Base-by-base conservation (phyloP, 1,140 invertebrate genomes). In the Pseudachorutes palmiensis region DNA sequence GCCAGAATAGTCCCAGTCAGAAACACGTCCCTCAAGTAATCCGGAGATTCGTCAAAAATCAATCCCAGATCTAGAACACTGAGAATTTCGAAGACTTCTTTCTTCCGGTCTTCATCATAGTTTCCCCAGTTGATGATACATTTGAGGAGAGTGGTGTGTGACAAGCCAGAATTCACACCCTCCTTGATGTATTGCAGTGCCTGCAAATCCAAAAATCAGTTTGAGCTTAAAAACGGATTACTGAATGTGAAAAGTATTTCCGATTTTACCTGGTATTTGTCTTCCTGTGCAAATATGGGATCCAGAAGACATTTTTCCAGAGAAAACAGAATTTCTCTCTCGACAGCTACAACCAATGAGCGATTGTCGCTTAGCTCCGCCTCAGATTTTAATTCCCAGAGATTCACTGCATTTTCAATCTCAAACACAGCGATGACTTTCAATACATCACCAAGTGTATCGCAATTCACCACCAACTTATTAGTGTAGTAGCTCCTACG, bases 381-480 rank as follows among this genome's bases (percentile, higher is more conserved):
- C 36, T 9, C 36, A 19, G 36, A 9, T 9, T 19, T 9, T 19
- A 45, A 19, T 9, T 9, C 9, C 36, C 36, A 45, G 36, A 9
- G 19, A 19, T 45, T 45, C 9, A 45, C 36, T 12, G 19, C 9
- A 9, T 19, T 45, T 19, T 45, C 36, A 19, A 45, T 45, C 19
- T 45, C 36, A 45, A 45, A 45, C 9, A 19, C 19, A 9, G 9
- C 19, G 36, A 45, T 19, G 9, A 45, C 36, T 19, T 9, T 19
- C 9, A 45, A 45, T 12, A 45, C 19, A 19, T 45, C 24, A 14
- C 32, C 60, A 14, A 9, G 33, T 26, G 64, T 65, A 64, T 68
- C 67, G 65, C 74, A 74, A 67, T 71, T 70, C 78, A 80, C 31
- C 36, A 45, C n/a, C n/a, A n/a, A n/a, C n/a, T n/a, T n/a, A n/a